A percentile compares a stretch with the other conserved stretches of the same genome.
Evolutionary conservation across 2,888 invertebrate genomes (phyloP).

Genomic region (Sericinus montela): DNA sequence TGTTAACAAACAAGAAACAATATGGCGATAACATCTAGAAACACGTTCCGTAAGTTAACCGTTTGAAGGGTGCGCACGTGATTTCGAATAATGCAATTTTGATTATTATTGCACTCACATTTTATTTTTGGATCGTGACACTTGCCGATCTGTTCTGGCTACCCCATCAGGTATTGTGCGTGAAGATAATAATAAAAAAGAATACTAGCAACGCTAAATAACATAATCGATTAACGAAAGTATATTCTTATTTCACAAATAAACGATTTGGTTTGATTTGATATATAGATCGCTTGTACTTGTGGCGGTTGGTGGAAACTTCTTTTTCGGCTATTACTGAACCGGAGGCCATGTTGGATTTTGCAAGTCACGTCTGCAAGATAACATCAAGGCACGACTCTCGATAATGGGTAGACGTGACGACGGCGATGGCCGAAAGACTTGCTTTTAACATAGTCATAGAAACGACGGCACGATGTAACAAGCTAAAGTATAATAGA

Average conservation of each 20-base stretch:
- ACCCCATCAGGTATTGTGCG: too few relatives aligned
- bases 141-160: too few relatives aligned
- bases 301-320: not conserved
- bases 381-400: slow-evolving; percentile 8
- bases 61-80: not conserved
- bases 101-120: too few relatives aligned
- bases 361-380: not conserved
- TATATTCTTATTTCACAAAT: too few relatives aligned
- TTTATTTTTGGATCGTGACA: too few relatives aligned
- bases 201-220: too few relatives aligned
- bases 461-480: too few relatives aligned
- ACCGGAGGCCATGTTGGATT: not conserved
- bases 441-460: not conserved
- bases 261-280: too few relatives aligned
- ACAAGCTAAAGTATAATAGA: too few relatives aligned
- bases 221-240: too few relatives aligned
- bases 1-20: slow-evolving; percentile 1
- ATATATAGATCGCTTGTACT: not conserved
- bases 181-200: too few relatives aligned
- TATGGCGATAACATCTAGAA: slow-evolving; percentile 3
- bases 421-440: not conserved
- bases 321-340: not conserved
- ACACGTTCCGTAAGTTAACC: not conserved
- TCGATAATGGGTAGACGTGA: not conserved
- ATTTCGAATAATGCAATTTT: not conserved